A percentile compares a stretch with the other conserved stretches of the same genome.
Evolutionary conservation across 2,888 invertebrate species (phyloP).

Genomic region (Encarsia formosa): DNA sequence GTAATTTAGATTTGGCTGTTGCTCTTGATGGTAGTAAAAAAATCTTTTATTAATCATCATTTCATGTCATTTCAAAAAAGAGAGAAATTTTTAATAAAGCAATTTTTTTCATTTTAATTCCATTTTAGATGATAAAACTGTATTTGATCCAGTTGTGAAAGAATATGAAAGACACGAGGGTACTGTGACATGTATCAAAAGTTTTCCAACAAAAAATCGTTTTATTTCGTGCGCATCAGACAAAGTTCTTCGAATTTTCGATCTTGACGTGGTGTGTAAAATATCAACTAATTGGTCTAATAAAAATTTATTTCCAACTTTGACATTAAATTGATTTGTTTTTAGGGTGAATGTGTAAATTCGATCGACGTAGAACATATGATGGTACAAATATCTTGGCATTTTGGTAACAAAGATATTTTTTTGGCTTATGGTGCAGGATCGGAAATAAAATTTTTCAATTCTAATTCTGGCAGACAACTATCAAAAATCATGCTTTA

Average conservation of each 20-base stretch:
- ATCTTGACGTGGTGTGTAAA: slow-evolving; percentile 40
- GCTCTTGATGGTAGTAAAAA: slow-evolving; percentile 37
- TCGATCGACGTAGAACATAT: slow-evolving; percentile 42
- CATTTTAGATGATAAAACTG: slow-evolving; percentile 34
- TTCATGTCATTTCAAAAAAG: no score
- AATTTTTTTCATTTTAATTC: neutral
- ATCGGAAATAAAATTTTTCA: slow-evolving; percentile 40
- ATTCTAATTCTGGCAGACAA: slow-evolving; percentile 35
- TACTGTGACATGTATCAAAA: slow-evolving; percentile 43
- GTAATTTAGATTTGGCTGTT: slow-evolving; percentile 38
- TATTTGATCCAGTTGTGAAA: slow-evolving; percentile 45
- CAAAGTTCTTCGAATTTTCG: slow-evolving; percentile 45
- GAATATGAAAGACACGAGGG: slow-evolving; percentile 45
- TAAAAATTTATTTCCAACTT: neutral
- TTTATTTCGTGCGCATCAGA: slow-evolving; percentile 44
- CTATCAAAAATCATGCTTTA: slow-evolving; percentile 38
- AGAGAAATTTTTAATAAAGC: neutral
- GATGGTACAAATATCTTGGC: slow-evolving; percentile 42
- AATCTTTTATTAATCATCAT: no score
- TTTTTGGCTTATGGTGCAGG: slow-evolving; percentile 44
- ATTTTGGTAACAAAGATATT: slow-evolving; percentile 39
- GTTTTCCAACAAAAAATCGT: slow-evolving; percentile 39
- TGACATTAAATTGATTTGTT: slow-evolving; percentile 21
- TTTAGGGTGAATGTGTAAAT: slow-evolving; percentile 36
- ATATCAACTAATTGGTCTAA: neutral